These are phyloP conservation scores for Takifugu rubripes DNA, from an alignment of 2,797 vertebrate genomes.

Conservation along the genomic window DNA sequence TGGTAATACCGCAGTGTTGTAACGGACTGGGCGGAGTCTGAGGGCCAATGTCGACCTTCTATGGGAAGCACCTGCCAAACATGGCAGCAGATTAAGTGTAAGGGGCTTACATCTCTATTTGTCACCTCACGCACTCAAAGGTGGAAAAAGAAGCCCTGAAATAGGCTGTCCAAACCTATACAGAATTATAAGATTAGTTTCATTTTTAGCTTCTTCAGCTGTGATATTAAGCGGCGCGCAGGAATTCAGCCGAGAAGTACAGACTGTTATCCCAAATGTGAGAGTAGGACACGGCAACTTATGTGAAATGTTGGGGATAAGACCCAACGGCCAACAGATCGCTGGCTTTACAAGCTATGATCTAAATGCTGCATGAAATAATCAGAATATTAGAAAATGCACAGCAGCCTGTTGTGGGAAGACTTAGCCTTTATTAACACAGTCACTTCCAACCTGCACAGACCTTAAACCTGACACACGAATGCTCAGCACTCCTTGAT, in stretches of 20 bases:
- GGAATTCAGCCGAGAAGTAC: not conserved
- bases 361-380: too few species aligned
- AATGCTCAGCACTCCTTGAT: not conserved
- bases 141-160: conserved; percentile 8
- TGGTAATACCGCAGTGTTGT: conserved; percentile 29
- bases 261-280: too few species aligned
- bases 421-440: too few species aligned
- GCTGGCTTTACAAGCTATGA: too few species aligned
- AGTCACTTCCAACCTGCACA: too few species aligned
- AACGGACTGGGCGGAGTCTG: conserved; percentile 19
- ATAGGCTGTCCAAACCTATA: conserved; percentile 7
- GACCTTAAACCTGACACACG: too few species aligned
- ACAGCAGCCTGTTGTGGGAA: too few species aligned
- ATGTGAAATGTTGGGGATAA: too few species aligned
- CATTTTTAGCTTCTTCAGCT: conserved; percentile 2
- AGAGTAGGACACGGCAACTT: too few species aligned
- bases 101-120: conserved; percentile 54
- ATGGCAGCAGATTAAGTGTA: conserved; percentile 57
- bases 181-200: conserved; percentile 23
- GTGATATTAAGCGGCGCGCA: not conserved
- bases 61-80: conserved; percentile 47
- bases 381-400: too few species aligned
- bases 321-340: too few species aligned
- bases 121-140: conserved; percentile 30
- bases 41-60: conserved; percentile 30